These are phyloP conservation scores for Virgularia gustaviana DNA, from an alignment of 92 coral and sea anemone species.

Conservation along the genomic window DNA sequence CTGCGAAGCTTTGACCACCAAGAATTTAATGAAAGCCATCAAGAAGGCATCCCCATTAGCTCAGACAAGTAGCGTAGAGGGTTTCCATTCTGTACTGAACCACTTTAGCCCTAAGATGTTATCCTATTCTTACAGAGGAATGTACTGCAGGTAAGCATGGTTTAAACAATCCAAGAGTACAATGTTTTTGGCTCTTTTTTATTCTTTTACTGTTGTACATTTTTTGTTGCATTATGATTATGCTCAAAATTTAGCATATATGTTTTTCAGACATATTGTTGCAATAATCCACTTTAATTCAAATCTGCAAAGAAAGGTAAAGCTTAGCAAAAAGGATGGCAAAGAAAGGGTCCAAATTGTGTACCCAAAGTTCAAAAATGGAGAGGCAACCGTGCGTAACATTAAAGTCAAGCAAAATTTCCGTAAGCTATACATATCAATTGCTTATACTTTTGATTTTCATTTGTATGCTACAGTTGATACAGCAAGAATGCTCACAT, in stretches of 20 bases:
- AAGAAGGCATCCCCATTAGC: slow-evolving; percentile 51
- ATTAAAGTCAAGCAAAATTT: background rate
- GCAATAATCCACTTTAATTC: slow-evolving; percentile 37
- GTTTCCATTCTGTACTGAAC: slow-evolving; percentile 50
- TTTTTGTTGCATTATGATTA: too few relatives aligned
- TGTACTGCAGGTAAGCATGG: slow-evolving; percentile 59
- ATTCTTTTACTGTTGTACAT: slow-evolving; percentile 8
- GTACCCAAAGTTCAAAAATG: slow-evolving; percentile 45
- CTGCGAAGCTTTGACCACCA: slow-evolving; percentile 37
- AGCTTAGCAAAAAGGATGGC: slow-evolving; percentile 27
- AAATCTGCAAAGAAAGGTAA: slow-evolving; percentile 31
- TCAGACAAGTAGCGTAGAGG: slow-evolving; percentile 55
- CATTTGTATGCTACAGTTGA: too few relatives aligned
- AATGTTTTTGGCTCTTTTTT: too few relatives aligned
- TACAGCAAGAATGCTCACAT: too few relatives aligned
- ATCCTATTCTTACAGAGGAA: slow-evolving; percentile 49
- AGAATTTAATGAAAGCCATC: slow-evolving; percentile 39
- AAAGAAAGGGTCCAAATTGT: slow-evolving; percentile 1
- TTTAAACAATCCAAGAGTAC: too few relatives aligned
- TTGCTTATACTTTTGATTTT: too few relatives aligned
- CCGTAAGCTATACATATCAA: too few relatives aligned
- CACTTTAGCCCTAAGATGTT: slow-evolving; percentile 58
- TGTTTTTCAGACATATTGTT: slow-evolving; percentile 39
- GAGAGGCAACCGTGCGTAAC: slow-evolving; percentile 44
- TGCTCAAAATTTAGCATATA: background rate